Base-by-base conservation (phyloP, 1,140 invertebrate genomes). In the Drosophila dunni region DNA sequence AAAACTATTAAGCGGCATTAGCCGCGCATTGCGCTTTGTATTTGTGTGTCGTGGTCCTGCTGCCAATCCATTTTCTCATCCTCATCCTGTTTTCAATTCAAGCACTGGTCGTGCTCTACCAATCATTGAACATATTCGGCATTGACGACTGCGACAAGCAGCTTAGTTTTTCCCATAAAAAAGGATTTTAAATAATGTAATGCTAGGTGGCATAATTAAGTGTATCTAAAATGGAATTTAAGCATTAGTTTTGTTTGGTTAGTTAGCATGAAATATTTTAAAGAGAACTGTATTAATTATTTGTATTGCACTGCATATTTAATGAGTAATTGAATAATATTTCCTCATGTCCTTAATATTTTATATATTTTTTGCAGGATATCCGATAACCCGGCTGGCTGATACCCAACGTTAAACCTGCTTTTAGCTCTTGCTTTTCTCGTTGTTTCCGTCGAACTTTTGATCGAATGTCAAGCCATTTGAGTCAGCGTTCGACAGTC, bases 1-100 rank as follows among this genome's bases (percentile, higher is more conserved):
- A 88, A 89, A 88, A 88, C 83, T 88, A 88, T 88, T 88, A 88
- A 89, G 78, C 84, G 84, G 84, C 77, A 88, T 88, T 88, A 88
- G 83, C 83, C 68, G 80, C 80, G 84, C 84, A 58, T 84, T 80
- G 69, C 84, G 83, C 79, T 86, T 83, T 86, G 83, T 83, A 86
- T 73, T 86, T 79, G 56, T 69, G 71, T 74, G 56, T 69, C 58
- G 71, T 60, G 46, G 64, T 54, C 50, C 53, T 68, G 56, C 71
- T 61, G 42, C 56, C 29, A 40, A 29, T 42, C 70, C 61, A 62
- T 42, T 67, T 57, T 29, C 48, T 45, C 20, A 42, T 51, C 11
- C 48, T 45, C 20, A 42, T 51, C 11, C 60, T 48, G 38, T 9
- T 36, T 45, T 53, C 17, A 34, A 3, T 24, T 36, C 8, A 6